Base-by-base conservation (phyloP, 2,888 invertebrate species). In the Crioceris asparagi region DNA sequence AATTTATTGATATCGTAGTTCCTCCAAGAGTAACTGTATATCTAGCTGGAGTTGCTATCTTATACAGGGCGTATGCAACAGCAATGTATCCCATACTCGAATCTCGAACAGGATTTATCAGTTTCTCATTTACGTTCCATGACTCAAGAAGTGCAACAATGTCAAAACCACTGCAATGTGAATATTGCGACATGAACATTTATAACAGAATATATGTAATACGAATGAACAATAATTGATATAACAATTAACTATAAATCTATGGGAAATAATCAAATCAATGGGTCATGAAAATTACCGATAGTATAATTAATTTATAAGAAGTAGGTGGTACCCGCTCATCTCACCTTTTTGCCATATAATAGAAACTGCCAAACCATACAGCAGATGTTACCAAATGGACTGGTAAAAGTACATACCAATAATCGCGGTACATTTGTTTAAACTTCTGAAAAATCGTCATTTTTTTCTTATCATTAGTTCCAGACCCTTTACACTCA, bases 381-480 rank as follows among this genome's bases (percentile, higher is more conserved):
- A 82, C 70, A 19, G 77, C 68, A 2, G 94, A 97, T 7, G 93
- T 93, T 12, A 78, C 74, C 32, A 85, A 57, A 66, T 98, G 97
- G 2, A 98, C 96, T 3, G 92, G 96, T 39, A 97, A 70, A 39
- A 94, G 67, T 36, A 97, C 85, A 66, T 97, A 93, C 88, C 97
- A 97, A 66, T 97, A 96, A 59, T 93, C 84, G 60, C 83, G 84
- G 59, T 88, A 88, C 81, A 94, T 86, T 56, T 81, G 70, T 62
- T 91, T 93, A 64, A 96, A 91, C 55, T 76, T 77, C 51, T 84
- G 75, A 56, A 88, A 77, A 2, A 92, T 59, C 1, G 79, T 72
- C 49, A 67, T 56, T 60, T 84, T 74, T 48, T 45, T 23, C 21
- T 35, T 29, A 29, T 45, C 33, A 27, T 38, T 14, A 12, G 34